These are phyloP conservation scores for Coturnix japonica DNA, from an alignment of 2,113 vertebrate genomes.

Conservation along the genomic window DNA sequence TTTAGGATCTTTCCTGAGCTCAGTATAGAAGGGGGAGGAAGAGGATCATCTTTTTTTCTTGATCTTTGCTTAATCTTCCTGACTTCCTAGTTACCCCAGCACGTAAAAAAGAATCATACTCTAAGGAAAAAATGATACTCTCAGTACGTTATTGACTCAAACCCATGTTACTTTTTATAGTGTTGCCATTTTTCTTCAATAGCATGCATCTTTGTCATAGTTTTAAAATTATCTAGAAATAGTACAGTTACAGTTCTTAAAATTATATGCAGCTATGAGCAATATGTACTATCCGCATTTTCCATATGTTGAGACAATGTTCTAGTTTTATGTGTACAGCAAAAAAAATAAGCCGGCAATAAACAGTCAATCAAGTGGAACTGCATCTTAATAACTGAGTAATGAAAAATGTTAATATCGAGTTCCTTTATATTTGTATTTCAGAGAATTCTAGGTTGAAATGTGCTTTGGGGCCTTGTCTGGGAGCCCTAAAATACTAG, in stretches of 20 bases:
- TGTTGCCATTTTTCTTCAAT: constrained; percentile 56
- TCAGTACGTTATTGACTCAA: constrained; percentile 29
- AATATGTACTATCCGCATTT: constrained; percentile 46
- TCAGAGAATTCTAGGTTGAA: background rate
- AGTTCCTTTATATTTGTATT: background rate
- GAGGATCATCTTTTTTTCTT: background rate
- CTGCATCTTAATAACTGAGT: background rate
- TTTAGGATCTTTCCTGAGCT: constrained; percentile 12
- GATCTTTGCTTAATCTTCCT: background rate
- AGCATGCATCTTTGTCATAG: constrained; percentile 47
- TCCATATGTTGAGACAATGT: constrained; percentile 32
- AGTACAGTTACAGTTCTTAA: constrained; percentile 43
- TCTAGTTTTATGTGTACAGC: background rate
- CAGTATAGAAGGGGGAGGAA: background rate
- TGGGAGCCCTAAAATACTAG: background rate
- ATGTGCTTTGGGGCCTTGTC: background rate
- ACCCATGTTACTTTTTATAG: constrained; percentile 43
- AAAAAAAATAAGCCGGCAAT: background rate
- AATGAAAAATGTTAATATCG: background rate
- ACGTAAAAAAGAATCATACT: background rate
- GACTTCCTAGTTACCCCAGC: background rate
- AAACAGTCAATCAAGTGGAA: background rate
- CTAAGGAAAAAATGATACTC: background rate
- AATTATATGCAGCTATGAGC: constrained; percentile 50
- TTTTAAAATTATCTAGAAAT: constrained; percentile 48